A percentile compares a stretch with the other conserved stretches of the same genome.
Conservation (phyloP, 2,888 invertebrate genomes). For the Dicyrtomina minuta region DNA sequence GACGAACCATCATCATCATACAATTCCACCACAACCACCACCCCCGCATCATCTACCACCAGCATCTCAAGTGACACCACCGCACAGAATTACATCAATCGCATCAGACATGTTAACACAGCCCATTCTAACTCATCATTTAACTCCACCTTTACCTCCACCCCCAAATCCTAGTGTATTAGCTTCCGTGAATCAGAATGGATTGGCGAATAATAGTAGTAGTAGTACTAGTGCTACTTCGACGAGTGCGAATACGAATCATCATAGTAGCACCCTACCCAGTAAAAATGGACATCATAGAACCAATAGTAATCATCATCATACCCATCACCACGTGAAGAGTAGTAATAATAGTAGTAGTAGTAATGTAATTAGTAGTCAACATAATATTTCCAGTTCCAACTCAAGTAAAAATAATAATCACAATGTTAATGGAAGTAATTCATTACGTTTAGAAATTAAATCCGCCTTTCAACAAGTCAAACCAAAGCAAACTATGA, state of each 20-base stretch:
- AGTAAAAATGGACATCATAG: background rate
- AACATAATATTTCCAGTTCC: background rate
- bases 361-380: background rate
- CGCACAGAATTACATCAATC: background rate
- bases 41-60: conserved; percentile 23
- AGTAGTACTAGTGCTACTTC: background rate
- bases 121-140: background rate
- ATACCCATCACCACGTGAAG: no score
- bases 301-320: background rate
- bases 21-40: conserved; percentile 25
- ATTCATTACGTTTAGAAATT: conserved; percentile 19
- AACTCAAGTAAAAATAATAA: conserved; percentile 27
- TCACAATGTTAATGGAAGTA: conserved; percentile 21
- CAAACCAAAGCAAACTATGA: conserved; percentile 43
- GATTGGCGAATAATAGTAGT: conserved; percentile 7
- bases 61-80: background rate
- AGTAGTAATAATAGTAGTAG: background rate
- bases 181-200: no score
- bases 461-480: conserved; percentile 52
- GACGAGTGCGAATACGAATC: conserved; percentile 26
- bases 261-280: conserved; percentile 27
- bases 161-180: no score
- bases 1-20: conserved; percentile 17
- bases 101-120: background rate
- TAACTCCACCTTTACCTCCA: background rate